Conservation (phyloP, 2,888 invertebrate genomes). For the Cryptocheilus praepositus region DNA sequence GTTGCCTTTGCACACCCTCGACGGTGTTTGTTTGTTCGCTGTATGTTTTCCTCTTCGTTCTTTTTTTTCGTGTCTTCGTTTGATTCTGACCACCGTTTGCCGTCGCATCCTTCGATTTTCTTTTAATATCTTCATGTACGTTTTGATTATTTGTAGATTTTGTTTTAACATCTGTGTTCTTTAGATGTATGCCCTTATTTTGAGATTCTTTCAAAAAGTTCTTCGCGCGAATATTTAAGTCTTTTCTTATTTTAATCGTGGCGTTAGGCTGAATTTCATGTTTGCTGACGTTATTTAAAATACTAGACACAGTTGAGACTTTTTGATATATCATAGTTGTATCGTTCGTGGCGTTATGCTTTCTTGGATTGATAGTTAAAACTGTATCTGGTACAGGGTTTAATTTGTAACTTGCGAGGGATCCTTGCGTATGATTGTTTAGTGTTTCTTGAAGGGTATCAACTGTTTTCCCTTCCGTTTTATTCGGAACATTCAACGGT, state of each 20-base stretch:
- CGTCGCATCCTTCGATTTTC: background rate
- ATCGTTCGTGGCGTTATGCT: too few relatives aligned
- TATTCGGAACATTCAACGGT: too few relatives aligned
- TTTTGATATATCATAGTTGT: too few relatives aligned
- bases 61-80: conserved; percentile 24
- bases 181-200: conserved; percentile 38
- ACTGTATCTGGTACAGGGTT: too few relatives aligned
- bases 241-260: background rate
- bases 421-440: too few relatives aligned
- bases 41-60: conserved; percentile 26
- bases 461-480: too few relatives aligned
- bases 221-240: conserved; percentile 4
- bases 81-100: conserved; percentile 12
- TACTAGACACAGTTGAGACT: too few relatives aligned
- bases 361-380: too few relatives aligned
- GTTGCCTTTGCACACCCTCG: conserved; percentile 68
- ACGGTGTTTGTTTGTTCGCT: conserved; percentile 41
- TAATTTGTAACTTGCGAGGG: too few relatives aligned
- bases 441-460: too few relatives aligned
- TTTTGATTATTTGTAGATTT: conserved; percentile 52
- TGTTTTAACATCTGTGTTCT: conserved; percentile 52
- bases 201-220: conserved; percentile 13
- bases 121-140: conserved; percentile 24
- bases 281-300: background rate
- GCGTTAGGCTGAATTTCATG: background rate